Evolutionary conservation across 2,888 invertebrate species (phyloP), one percentile per base, ranked within the genome.

Genomic region (Euclidia mi): DNA sequence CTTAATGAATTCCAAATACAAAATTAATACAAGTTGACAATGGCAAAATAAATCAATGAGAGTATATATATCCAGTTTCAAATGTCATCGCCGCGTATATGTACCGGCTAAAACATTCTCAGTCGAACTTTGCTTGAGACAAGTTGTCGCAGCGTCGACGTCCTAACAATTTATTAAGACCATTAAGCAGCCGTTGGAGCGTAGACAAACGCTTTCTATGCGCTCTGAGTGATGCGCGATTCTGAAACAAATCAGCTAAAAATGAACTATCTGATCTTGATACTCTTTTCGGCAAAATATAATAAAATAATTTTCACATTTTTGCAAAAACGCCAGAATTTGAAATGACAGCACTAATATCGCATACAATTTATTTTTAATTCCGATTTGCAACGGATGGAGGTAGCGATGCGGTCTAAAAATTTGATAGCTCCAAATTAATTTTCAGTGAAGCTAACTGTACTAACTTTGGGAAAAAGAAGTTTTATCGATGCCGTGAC

Each of bases 141-240:
- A 66, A 71, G 58, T 58, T 48, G 41, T 47, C 52, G 31, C 45
- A 62, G 60, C 58, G 60, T 58, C 44, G 62, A 69, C 66, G 68
- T 75, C 66, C 62, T 58, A 74, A 74, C 71, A 65, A 82, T 81
- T 74, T 80, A 81, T 73, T 73, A 75, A 78, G 78, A 78, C 68
- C 76, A 78, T 67, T 81, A 78, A 71, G 67, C 68, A 75, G 55
- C 60, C 83, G 76, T 68, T 85, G 79, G 75, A 83, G 82, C 88
- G 82, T 72, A 51, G 50, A 76, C 74, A 69, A 80, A 80, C 84
- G 87, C 88, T 89, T 89, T 89, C 88, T 87, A 83, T 84, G 65
- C 71, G 65, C 73, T 68, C 58, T 55, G 70, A 71, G 53, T 59
- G 69, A 69, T 47, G 64, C 55, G 69, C 38, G 25, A 60, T 56